Conservation (phyloP, 53 echinoderm and acorn worm species). For the Echinarachnius parma region DNA sequence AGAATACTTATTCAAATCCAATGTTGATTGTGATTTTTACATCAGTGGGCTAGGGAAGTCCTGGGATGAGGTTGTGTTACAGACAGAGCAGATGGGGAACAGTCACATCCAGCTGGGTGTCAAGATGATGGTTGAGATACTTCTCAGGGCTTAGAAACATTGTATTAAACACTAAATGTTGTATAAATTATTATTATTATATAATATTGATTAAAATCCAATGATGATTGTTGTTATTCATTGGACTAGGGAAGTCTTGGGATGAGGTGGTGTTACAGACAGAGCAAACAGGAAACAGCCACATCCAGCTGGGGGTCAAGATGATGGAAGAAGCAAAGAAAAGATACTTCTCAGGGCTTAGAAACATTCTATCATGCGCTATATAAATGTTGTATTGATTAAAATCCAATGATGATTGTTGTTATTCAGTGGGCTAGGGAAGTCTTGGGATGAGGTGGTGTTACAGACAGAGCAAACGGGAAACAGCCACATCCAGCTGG, state of each 20-base stretch:
- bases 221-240: too few species aligned
- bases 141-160: too few species aligned
- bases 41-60: conserved; percentile 60
- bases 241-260: conserved; percentile 62
- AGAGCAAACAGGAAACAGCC: conserved; percentile 58
- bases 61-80: conserved; percentile 64
- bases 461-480: conserved; percentile 70
- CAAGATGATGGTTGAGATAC: conserved; percentile 55
- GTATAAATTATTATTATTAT: too few species aligned
- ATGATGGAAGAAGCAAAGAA: conserved; percentile 71
- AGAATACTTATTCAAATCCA: too few species aligned
- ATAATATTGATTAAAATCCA: too few species aligned
- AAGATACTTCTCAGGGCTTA: too few species aligned
- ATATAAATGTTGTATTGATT: too few species aligned
- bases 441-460: conserved; percentile 67
- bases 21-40: too few species aligned
- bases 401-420: too few species aligned
- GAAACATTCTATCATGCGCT: too few species aligned
- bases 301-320: conserved; percentile 45
- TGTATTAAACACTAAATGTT: too few species aligned
- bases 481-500: conserved; percentile 50
- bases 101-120: conserved; percentile 52
- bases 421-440: conserved; percentile 62
- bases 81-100: conserved; percentile 69
- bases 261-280: conserved; percentile 69